A percentile compares a stretch with the other conserved stretches of the same genome.
phyloP scores from a whole-genome alignment of 2,113 vertebrate species.

The Mesoclemmys tuberculata region DNA sequence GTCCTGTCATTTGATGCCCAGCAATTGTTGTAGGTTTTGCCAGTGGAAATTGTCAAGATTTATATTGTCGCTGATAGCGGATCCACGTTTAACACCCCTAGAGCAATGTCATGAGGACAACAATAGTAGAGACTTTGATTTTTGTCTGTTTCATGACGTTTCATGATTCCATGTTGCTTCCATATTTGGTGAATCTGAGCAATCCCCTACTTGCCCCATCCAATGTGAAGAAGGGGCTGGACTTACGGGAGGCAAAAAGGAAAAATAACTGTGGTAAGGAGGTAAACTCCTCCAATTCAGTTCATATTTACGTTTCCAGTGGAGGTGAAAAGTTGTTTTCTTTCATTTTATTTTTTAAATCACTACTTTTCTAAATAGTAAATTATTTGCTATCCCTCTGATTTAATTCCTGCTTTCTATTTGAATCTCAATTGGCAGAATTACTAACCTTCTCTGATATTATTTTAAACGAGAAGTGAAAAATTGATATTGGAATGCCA shows the following conservation, averaged over 20 bases:
- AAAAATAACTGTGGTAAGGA: not conserved
- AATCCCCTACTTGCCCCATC: not conserved
- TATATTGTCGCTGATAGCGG: not conserved
- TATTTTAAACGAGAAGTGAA: not conserved
- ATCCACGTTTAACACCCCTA: not conserved
- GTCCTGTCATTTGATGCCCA: not conserved
- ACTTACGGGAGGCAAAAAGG: not conserved
- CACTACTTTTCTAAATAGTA: not conserved
- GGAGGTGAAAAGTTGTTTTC: not conserved
- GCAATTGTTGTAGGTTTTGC: not conserved
- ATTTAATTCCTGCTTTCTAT: slow-evolving; percentile 33
- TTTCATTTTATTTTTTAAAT: not conserved
- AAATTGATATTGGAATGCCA: not conserved
- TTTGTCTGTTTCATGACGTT: not conserved
- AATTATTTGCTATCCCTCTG: not conserved
- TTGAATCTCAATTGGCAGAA: slow-evolving; percentile 32
- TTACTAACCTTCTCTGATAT: not conserved
- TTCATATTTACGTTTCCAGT: not conserved
- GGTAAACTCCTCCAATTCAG: not conserved
- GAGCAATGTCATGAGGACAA: not conserved
- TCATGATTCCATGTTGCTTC: not conserved
- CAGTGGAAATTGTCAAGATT: not conserved
- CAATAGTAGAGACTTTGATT: not conserved
- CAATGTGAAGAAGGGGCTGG: not conserved
- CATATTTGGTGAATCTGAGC: not conserved